Conservation (phyloP, 1,140 invertebrate genomes). For the Drosophila navojoa region DNA sequence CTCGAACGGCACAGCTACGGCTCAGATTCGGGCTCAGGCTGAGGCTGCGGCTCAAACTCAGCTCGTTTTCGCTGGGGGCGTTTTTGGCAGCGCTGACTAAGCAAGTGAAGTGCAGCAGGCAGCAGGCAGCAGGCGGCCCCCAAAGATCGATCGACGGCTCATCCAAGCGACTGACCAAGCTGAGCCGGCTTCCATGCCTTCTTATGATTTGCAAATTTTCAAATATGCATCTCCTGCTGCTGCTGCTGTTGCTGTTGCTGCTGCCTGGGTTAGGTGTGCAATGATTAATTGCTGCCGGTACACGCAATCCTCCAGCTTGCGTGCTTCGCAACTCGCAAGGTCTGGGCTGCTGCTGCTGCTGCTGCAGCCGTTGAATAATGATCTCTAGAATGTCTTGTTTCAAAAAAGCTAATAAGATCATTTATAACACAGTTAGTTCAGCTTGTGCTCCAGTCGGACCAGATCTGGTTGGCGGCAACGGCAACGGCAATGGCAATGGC, state of each 20-base stretch:
- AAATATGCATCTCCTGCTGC: constrained; percentile 78
- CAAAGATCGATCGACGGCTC: constrained; percentile 43
- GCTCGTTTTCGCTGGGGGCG: constrained; percentile 60
- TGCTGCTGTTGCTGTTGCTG: constrained; percentile 13
- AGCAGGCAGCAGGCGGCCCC: constrained; percentile 32
- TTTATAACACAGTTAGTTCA: constrained; percentile 80
- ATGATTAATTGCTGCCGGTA: constrained; percentile 79
- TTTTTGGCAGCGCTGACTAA: constrained; percentile 72
- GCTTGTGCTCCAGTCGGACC: constrained; percentile 40
- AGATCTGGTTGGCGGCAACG: constrained; percentile 19
- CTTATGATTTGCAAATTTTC: constrained; percentile 81
- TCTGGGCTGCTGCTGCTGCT: constrained; percentile 35
- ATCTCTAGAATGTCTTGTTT: constrained; percentile 80
- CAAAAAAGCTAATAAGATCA: constrained; percentile 82
- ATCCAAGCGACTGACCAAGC: neutral
- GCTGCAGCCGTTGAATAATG: constrained; percentile 65
- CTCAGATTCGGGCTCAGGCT: constrained; percentile 6
- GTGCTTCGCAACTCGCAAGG: neutral
- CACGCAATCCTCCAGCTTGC: constrained; percentile 60
- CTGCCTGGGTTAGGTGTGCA: constrained; percentile 68
- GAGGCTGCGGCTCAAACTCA: constrained; percentile 6
- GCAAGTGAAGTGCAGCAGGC: constrained; percentile 53
- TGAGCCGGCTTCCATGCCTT: constrained; percentile 37
- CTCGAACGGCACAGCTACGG: constrained; percentile 19
- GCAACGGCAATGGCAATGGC: neutral